Evolutionary conservation across 2,797 vertebrate species (phyloP).

Genomic region (Adelosebastes latens): DNA sequence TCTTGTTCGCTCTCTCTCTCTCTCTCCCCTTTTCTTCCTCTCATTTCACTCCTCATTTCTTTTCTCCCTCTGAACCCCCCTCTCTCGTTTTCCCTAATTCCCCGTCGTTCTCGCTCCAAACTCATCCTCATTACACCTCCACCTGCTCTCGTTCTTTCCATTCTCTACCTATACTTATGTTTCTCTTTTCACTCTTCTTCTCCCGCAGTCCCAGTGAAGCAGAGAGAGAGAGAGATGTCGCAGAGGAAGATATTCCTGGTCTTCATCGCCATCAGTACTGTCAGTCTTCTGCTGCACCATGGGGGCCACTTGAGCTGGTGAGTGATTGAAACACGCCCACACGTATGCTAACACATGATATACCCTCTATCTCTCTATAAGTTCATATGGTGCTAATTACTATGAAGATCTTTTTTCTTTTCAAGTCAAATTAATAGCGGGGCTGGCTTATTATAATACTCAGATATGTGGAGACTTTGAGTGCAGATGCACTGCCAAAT

Average conservation of each 20-base stretch:
- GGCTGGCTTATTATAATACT: background rate
- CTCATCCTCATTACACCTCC: slow-evolving; percentile 17
- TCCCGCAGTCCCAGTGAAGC: slow-evolving; percentile 52
- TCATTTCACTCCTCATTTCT: background rate
- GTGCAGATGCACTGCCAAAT: background rate
- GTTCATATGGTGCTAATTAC: slow-evolving; percentile 17
- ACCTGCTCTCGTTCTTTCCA: background rate
- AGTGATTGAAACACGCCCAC: slow-evolving; percentile 51
- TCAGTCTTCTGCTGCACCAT: slow-evolving; percentile 87
- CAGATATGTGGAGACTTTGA: background rate
- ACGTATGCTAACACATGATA: slow-evolving; percentile 3
- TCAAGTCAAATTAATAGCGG: slow-evolving; percentile 18
- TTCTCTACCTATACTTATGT: background rate
- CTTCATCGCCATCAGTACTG: slow-evolving; percentile 82
- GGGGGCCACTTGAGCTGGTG: slow-evolving; percentile 87
- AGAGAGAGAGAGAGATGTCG: slow-evolving; percentile 79
- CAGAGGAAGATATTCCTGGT: slow-evolving; percentile 87
- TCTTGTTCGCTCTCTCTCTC: background rate
- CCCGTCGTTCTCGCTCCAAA: background rate
- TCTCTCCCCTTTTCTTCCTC: background rate
- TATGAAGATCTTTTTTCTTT: slow-evolving; percentile 5
- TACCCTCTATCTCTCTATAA: background rate
- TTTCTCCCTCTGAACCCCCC: background rate
- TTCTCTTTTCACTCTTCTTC: background rate
- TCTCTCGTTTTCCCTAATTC: background rate